Conservation (phyloP, 35 echinoderm and acorn worm species). For the Ophiothrix spiculata region DNA sequence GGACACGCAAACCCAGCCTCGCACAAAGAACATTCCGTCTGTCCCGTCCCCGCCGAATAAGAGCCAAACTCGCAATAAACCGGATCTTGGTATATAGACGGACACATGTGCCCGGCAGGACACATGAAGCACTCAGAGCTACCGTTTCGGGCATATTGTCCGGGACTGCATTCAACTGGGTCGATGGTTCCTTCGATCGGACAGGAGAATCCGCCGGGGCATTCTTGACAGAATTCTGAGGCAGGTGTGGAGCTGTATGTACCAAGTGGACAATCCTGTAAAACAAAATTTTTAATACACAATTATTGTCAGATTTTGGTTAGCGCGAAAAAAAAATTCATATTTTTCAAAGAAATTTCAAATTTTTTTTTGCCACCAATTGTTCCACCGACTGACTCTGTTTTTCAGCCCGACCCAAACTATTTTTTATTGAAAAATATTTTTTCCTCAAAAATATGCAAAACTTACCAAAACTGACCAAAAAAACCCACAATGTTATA, state of each 20-base stretch:
- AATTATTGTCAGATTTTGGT: background rate
- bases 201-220: slow-evolving; percentile 79
- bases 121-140: slow-evolving; percentile 65
- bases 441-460: background rate
- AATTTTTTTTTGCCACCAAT: background rate
- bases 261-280: slow-evolving; percentile 61
- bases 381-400: background rate
- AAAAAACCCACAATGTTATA: no score
- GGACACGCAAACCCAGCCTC: slow-evolving; percentile 68
- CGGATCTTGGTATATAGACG: slow-evolving; percentile 75
- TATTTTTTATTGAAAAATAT: background rate
- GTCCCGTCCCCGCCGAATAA: slow-evolving; percentile 75
- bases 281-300: slow-evolving; percentile 12
- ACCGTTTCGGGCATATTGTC: slow-evolving; percentile 85
- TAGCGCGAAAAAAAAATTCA: background rate
- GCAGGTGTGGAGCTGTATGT: slow-evolving; percentile 67
- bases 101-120: slow-evolving; percentile 77
- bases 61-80: slow-evolving; percentile 72
- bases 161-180: slow-evolving; percentile 55
- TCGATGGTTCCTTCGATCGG: slow-evolving; percentile 40
- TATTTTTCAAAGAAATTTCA: background rate
- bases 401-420: no score
- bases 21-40: slow-evolving; percentile 68
- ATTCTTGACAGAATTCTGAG: slow-evolving; percentile 72
- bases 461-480: background rate